phyloP scores from a whole-genome alignment of 2,888 invertebrate species.

The Drosophila kambysellisi region DNA sequence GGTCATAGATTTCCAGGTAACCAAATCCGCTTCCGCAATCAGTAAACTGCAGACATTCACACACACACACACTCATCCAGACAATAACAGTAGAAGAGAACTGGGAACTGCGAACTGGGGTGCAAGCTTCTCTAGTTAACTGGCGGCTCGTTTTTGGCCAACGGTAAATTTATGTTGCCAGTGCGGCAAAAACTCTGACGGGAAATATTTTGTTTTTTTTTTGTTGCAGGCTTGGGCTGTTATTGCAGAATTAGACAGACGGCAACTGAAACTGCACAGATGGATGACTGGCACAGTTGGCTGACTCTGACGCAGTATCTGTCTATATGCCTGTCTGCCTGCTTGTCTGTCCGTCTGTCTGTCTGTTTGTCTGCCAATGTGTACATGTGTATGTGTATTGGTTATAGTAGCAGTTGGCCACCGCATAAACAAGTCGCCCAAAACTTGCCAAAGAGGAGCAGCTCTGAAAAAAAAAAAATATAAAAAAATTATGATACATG shows the following conservation, averaged over 20 bases:
- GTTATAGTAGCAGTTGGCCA: constrained; percentile 64
- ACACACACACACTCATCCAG: constrained; percentile 1
- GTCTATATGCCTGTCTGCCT: constrained; percentile 18
- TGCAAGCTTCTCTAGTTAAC: constrained; percentile 66
- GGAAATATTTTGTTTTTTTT: constrained; percentile 51
- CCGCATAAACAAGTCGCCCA: constrained; percentile 74
- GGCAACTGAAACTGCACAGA: constrained; percentile 74
- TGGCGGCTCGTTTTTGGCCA: constrained; percentile 76
- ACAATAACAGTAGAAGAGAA: neutral
- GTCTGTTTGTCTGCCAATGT: constrained; percentile 10
- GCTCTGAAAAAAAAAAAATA: constrained; percentile 18
- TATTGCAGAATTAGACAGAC: constrained; percentile 78
- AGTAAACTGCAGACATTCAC: constrained; percentile 72
- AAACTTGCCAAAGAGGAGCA: constrained; percentile 61
- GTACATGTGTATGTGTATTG: constrained; percentile 33
- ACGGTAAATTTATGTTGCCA: constrained; percentile 76
- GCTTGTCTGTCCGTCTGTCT: constrained; percentile 9
- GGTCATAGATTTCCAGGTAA: constrained; percentile 73
- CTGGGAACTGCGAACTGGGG: neutral
- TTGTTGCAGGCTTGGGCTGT: constrained; percentile 37
- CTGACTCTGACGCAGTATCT: constrained; percentile 65
- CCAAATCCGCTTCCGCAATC: constrained; percentile 79
- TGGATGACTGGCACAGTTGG: constrained; percentile 78
- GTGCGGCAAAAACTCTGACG: constrained; percentile 67
- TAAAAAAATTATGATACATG: constrained; percentile 16